A percentile compares a stretch with the other conserved stretches of the same genome.
Evolutionary conservation across 2,797 vertebrate genomes (phyloP).

Genomic region (Neostethus bicornis): DNA sequence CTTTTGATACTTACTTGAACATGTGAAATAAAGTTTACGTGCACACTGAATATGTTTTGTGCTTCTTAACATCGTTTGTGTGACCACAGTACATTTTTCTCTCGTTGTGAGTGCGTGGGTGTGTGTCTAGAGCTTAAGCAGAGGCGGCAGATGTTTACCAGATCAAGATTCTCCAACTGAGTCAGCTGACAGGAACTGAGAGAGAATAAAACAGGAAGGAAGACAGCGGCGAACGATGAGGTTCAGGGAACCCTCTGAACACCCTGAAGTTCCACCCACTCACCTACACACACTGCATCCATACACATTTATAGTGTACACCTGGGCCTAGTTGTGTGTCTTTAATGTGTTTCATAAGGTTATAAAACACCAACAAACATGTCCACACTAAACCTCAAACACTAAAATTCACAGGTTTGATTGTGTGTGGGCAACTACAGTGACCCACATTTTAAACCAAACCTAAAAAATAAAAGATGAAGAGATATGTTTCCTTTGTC

Average conservation of each 20-base stretch:
- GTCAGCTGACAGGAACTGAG: conserved; percentile 83
- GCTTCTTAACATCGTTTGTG: neutral
- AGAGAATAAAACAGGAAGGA: conserved; percentile 75
- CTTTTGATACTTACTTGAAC: too few relatives aligned
- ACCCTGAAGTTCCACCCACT: conserved; percentile 52
- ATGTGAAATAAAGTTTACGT: too few relatives aligned
- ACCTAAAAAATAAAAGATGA: neutral
- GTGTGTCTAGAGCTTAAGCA: conserved; percentile 4
- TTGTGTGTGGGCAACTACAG: conserved; percentile 10
- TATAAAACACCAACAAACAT: conserved; percentile 23
- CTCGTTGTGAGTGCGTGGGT: conserved; percentile 1
- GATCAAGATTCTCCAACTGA: conserved; percentile 69
- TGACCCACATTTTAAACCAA: conserved; percentile 11
- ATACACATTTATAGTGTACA: conserved; percentile 8
- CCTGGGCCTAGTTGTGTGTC: conserved; percentile 2
- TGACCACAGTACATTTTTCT: conserved; percentile 1
- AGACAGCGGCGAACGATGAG: conserved; percentile 65
- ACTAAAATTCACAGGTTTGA: conserved; percentile 11
- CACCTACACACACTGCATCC: conserved; percentile 10
- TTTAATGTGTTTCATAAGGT: conserved; percentile 23
- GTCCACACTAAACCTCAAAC: conserved; percentile 14
- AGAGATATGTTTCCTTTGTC: neutral
- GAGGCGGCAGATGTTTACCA: conserved; percentile 67
- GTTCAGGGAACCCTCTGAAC: conserved; percentile 82
- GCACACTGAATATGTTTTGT: too few relatives aligned